Evolutionary conservation across 2,888 invertebrate species (phyloP), one percentile per base, ranked within the genome.

Genomic region (Tineola bisselliella): DNA sequence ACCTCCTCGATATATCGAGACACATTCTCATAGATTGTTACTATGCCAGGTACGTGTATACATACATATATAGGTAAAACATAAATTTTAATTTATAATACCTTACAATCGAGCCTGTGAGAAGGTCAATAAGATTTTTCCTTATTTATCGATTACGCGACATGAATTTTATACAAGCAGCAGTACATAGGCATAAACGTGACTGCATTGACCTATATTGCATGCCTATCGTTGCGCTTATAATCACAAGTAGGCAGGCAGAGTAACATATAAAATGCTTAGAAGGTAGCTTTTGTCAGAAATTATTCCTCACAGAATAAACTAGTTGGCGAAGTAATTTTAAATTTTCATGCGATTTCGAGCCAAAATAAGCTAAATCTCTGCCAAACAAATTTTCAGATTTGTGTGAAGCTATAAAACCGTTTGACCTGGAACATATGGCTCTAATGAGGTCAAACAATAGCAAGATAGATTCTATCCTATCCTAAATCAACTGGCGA

Each of bases 91-190:
- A n/a, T 31, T 31, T 31, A 31, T 31, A 31, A 8, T 38, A n/a
- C 10, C 3, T 38, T 10, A 48, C 48, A 48, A 48, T 48, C 48
- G 48, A 48, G 48, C 15, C 15, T 48, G 25, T 54, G 19, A 54
- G 19, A 25, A 54, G 54, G 54, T 54, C 54, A 54, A 25, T 18
- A n/a, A 54, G 54, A 25, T 54, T 54, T 38, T 54, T 54, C 54
- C 54, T 54, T 25, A 54, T 54, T 54, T 25, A 54, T 54, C 54
- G 25, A 25, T 18, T 54, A 54, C 54, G 54, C 54, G 54, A 54
- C 54, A 25, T 12, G 25, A 18, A 52, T 52, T 18, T 4, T 17
- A 18, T 18, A 18, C 52, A 13, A 19, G 11, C 12, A 3, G 54
- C 25, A 48, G 3, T 13, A 12, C 2, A 48, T 17, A 54, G n/a